These are phyloP conservation scores for Priocnemis perturbator DNA, from an alignment of 2,888 invertebrate species.

Conservation along the genomic window DNA sequence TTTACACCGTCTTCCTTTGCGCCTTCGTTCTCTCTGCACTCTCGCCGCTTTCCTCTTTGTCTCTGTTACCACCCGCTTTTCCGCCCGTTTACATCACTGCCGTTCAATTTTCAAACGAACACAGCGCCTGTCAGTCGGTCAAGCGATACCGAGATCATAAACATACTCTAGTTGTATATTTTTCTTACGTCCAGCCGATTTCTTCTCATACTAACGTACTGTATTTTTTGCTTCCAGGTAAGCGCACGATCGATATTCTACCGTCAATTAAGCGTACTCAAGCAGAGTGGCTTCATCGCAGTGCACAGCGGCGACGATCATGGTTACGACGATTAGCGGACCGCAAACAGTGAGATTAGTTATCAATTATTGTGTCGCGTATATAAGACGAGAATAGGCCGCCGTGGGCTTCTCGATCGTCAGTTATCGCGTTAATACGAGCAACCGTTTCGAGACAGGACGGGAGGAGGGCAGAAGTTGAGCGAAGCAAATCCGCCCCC, in stretches of 20 bases:
- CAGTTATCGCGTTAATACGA: conserved; percentile 23
- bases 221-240: conserved; percentile 63
- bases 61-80: conserved; percentile 2
- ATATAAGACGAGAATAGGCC: background rate
- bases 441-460: conserved; percentile 9
- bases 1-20: conserved; percentile 47
- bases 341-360: background rate
- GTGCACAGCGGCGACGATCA: too few species aligned
- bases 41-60: background rate
- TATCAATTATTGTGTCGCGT: background rate
- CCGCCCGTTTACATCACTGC: background rate
- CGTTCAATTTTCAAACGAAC: background rate
- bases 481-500: conserved; percentile 30
- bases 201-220: background rate
- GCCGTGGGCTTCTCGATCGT: background rate
- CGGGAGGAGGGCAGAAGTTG: too few species aligned
- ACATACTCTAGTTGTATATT: too few species aligned
- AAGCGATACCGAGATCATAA: too few species aligned
- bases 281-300: too few species aligned
- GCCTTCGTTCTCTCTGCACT: conserved; percentile 11
- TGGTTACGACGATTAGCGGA: background rate
- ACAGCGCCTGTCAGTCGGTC: too few species aligned
- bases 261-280: background rate
- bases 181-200: too few species aligned
- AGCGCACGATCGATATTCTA: conserved; percentile 31